Base-by-base conservation (phyloP, 2,113 vertebrate species). In the Ploceus nigricollis region DNA sequence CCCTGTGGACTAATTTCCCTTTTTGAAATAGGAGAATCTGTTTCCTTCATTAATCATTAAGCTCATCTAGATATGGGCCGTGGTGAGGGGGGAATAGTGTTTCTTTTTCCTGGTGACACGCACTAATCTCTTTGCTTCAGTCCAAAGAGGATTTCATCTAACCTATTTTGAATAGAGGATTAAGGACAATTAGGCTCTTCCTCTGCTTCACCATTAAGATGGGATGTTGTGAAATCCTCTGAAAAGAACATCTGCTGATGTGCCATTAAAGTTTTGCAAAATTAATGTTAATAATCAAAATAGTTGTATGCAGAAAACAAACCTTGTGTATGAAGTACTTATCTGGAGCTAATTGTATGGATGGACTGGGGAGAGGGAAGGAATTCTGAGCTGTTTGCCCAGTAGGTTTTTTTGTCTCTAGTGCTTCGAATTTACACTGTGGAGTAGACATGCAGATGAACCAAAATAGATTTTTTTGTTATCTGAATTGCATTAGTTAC, bases 111-210 rank as follows among this genome's bases (percentile, higher is more conserved):
- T 87, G 70, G 76, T 95, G 72, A 73, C 51, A 37, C 92, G 77
- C 73, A 51, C 47, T 97, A 96, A 97, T 97, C 97, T 89, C 84
- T 89, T 86, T 89, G 95, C 97, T 95, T 96, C 94, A 93, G 91
- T 94, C 95, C 75, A 98, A 98, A 98, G 98, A 98, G 98, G 98
- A 98, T 98, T 98, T 97, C 39, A 76, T 97, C 66, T 92, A 97
- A 89, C 97, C 97, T 98, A 97, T 98, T 98, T 98, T 96, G 96
- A 97, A 96, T 88, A 61, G 65, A 95, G 97, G 97, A 98, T 98
- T 98, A 97, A 97, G 96, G 97, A 95, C 96, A 96, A 90, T 95
- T 95, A 97, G 86, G 93, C 90, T 95, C 72, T 95, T 97, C 93
- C 75, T 64, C 40, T 90, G 53, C 91, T 94, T 91, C 13, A 16